These are phyloP conservation scores for Heterocephalus glaber DNA, from an alignment of 2,113 vertebrate genomes.

Conservation along the genomic window DNA sequence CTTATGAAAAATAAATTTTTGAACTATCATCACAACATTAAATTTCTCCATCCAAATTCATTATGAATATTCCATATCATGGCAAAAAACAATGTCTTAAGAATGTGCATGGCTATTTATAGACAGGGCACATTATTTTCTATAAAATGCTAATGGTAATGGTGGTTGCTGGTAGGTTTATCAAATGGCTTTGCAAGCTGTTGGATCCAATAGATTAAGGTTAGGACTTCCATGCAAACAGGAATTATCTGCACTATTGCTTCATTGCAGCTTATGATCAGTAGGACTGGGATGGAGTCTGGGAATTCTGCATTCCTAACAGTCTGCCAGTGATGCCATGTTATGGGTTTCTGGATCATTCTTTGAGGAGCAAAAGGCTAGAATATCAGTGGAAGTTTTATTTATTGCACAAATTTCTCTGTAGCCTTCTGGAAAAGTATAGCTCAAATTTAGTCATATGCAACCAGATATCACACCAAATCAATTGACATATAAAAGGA, in stretches of 20 bases:
- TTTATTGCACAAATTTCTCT: not conserved
- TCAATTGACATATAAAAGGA: not conserved
- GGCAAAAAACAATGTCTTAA: not conserved
- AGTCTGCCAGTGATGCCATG: not conserved
- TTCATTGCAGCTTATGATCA: not conserved
- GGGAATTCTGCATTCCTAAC: not conserved
- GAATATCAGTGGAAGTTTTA: not conserved
- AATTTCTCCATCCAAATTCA: not conserved
- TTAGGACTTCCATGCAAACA: not conserved
- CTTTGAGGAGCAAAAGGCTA: not conserved
- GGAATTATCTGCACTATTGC: not conserved
- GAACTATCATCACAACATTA: not conserved
- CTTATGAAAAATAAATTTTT: slow-evolving; percentile 25
- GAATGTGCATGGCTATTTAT: not conserved
- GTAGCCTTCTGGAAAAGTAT: not conserved
- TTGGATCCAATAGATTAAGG: not conserved
- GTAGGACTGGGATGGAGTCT: not conserved
- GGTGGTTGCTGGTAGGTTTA: not conserved
- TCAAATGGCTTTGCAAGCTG: not conserved
- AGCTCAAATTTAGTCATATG: not conserved
- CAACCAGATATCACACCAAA: not conserved
- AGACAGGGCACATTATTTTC: not conserved
- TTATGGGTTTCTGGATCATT: not conserved
- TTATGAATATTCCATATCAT: not conserved
- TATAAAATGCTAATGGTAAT: not conserved